Base-by-base conservation (phyloP, 2,888 invertebrate species). In the Drosophila rellima region DNA sequence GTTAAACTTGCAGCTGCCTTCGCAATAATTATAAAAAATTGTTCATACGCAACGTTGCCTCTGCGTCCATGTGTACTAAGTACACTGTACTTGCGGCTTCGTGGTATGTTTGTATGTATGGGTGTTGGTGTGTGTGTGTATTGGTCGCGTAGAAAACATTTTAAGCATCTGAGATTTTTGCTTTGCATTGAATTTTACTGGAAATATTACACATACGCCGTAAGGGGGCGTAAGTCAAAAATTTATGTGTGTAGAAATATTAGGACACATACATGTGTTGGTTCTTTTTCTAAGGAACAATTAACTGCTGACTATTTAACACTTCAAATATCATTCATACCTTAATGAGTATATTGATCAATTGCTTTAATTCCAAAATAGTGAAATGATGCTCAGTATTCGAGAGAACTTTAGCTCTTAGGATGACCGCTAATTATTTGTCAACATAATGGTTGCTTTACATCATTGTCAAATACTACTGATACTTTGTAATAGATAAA, bases 11-110 rank as follows among this genome's bases (percentile, higher is more conserved):
- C 71, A 64, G 80, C 60, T 68, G 66, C 59, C 54, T 65, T 64
- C 37, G 64, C 61, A 74, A 39, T 79, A 84, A 81, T 80, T 82
- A 76, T 61, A 45, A 63, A 74, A 68, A 73, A 78, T 84, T 82
- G 72, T 67, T 37, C 70, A 85, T 82, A 76, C 82, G 85, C 65
- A 63, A 29, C 59, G 74, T 69, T 66, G 61, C 62, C 31, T 42
- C 4, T 50, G 48, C 56, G 29, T 31, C 6, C 35, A 29, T 51
- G 44, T 51, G 39, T 18, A n/a, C n/a, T n/a, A n/a, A n/a, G n/a
- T n/a, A n/a, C n/a, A n/a, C n/a, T n/a, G n/a, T n/a, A 13, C 11
- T 40, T 40, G 18, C 13, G 18, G 18, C 18, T 40, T 13, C 40
- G 6, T 20, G 40, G 11, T 2, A 29, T 33, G 45, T 18, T n/a